Conservation (phyloP, 2,113 vertebrate species). For the Silurus meridionalis region DNA sequence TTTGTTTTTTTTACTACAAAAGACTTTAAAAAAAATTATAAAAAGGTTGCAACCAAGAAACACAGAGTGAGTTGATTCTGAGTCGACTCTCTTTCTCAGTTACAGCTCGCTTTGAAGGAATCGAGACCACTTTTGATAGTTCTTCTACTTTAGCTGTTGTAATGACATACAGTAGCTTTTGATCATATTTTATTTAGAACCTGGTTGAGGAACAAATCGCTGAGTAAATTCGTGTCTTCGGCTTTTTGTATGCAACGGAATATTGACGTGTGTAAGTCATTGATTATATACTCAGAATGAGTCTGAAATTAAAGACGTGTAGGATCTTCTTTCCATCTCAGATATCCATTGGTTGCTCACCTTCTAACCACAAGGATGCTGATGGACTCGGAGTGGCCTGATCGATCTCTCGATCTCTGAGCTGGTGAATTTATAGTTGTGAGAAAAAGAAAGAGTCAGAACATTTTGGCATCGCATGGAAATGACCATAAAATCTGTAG, state of each 20-base stretch:
- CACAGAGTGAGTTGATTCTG: not conserved
- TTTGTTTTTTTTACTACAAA: no score
- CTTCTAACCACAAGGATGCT: slow-evolving; percentile 15
- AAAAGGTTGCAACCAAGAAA: not conserved
- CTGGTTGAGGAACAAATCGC: not conserved
- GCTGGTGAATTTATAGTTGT: not conserved
- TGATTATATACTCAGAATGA: slow-evolving; percentile 39
- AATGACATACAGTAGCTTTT: not conserved
- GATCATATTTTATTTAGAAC: not conserved
- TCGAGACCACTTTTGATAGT: not conserved
- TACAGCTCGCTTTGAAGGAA: not conserved
- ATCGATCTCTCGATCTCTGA: slow-evolving; percentile 17
- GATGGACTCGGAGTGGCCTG: not conserved
- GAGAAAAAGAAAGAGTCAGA: not conserved
- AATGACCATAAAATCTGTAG: not conserved
- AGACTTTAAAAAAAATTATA: not conserved
- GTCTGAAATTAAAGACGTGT: slow-evolving; percentile 47
- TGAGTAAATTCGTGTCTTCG: not conserved
- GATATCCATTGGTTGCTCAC: slow-evolving; percentile 17
- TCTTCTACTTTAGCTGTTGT: not conserved
- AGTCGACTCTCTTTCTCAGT: not conserved
- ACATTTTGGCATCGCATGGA: not conserved
- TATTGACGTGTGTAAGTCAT: not conserved
- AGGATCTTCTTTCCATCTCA: slow-evolving; percentile 7
- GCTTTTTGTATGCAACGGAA: not conserved